Percentiles rank a stretch among this genome's conserved stretches.
These are phyloP conservation scores for Papilio polyxenes DNA, from an alignment of 1,140 invertebrate species.

Conservation along the genomic window DNA sequence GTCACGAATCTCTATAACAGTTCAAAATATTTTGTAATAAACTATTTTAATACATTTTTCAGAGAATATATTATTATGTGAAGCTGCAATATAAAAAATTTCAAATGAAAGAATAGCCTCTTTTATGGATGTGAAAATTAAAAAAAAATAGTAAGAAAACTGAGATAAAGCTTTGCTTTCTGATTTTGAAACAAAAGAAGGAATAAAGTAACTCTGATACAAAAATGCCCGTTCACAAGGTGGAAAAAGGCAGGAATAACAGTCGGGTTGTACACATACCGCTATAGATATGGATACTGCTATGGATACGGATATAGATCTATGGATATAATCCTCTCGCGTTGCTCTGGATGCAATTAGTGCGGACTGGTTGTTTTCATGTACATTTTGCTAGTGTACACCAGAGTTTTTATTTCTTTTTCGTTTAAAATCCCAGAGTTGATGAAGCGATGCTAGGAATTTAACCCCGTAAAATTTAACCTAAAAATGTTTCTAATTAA, in stretches of 20 bases:
- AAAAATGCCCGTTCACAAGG: not conserved
- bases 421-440: not conserved
- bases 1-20: too few species aligned
- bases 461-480: not conserved
- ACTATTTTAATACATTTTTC: not conserved
- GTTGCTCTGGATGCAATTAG: not conserved
- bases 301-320: not conserved
- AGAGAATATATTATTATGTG: not conserved
- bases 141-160: not conserved
- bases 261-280: not conserved
- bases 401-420: not conserved
- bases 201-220: slow-evolving; percentile 19
- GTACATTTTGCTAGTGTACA: not conserved
- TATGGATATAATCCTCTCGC: not conserved
- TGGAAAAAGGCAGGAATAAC: not conserved
- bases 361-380: not conserved
- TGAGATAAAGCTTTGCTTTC: not conserved
- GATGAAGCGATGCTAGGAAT: slow-evolving; percentile 9
- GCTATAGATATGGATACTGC: not conserved
- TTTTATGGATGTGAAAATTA: not conserved
- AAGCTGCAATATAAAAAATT: not conserved
- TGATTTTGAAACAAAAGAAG: slow-evolving; percentile 18
- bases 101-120: not conserved
- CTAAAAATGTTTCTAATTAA: not conserved
- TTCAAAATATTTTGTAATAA: too few species aligned